Conservation (phyloP, 23 tunicate species). For the Ciona savignyi region DNA sequence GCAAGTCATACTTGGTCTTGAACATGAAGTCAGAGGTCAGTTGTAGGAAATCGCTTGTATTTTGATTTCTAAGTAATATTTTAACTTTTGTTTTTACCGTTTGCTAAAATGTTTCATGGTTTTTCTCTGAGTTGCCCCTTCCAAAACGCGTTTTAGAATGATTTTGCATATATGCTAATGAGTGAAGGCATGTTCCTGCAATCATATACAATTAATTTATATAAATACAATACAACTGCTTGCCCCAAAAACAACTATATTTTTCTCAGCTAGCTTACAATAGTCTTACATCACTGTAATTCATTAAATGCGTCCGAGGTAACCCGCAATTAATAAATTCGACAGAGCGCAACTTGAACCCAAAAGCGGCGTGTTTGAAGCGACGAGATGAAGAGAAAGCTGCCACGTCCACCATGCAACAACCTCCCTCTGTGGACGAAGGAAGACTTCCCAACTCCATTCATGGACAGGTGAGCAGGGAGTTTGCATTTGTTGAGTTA, state of each 20-base stretch:
- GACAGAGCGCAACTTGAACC: constrained; percentile 80
- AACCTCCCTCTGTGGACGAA: constrained; percentile 30
- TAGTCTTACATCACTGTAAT: too few species aligned
- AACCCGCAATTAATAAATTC: too few species aligned
- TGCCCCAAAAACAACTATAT: too few species aligned
- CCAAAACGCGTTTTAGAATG: too few species aligned
- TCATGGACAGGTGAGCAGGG: constrained; percentile 24
- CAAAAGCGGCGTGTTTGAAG: constrained; percentile 93
- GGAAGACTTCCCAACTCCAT: background rate
- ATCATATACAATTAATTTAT: too few species aligned
- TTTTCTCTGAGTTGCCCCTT: too few species aligned
- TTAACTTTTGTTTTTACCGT: background rate
- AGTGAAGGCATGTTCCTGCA: too few species aligned
- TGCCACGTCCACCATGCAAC: constrained; percentile 52
- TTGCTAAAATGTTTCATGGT: background rate
- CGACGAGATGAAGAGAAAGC: constrained; percentile 71
- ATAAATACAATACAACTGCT: too few species aligned
- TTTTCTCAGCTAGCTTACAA: too few species aligned
- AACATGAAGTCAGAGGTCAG: constrained; percentile 93
- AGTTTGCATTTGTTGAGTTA: too few species aligned
- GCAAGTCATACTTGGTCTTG: constrained; percentile 87
- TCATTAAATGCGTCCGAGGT: too few species aligned
- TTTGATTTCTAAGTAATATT: background rate
- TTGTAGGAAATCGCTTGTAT: background rate
- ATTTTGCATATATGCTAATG: too few species aligned